Base-by-base conservation (phyloP, 2,797 vertebrate genomes). In the Myripristis murdjan region DNA sequence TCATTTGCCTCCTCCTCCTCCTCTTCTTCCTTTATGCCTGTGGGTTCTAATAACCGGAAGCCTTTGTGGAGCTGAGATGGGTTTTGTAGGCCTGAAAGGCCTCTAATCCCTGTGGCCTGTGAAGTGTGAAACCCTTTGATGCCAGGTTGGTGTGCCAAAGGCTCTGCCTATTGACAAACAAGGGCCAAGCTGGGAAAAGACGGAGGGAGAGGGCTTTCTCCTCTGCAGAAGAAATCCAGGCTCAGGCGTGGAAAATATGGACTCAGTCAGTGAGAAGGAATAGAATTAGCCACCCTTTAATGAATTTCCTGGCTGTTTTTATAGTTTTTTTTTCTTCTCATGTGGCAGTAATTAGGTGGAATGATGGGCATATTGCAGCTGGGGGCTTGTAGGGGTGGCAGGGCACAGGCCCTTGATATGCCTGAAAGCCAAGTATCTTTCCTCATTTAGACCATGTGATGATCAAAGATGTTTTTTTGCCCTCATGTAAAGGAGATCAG, bases 101-200 rank as follows among this genome's bases (percentile, higher is more conserved):
- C 91, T 89, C 92, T 95, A 95, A 95, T 95, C 94, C 94, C 93
- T 91, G 93, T 93, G 92, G 92, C 91, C 94, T 92, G 87, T 94
- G 92, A 94, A 93, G 93, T 95, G 94, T 95, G 93, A 95, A 95
- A 88, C 92, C 90, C 92, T 95, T 95, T 95, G 94, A 95, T 95
- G 93, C 90, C 92, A 89, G 93, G 91, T 93, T 86, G 89, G 84
- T 88, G 82, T 92, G 89, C 91, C 90, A 91, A 91, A 90, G 91
- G 89, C 91, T 93, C 83, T 90, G 92, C 88, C 93, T 94, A 94
- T 95, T 94, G 93, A 93, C 92, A 94, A 93, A 95, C 91, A 93
- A 92, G 91, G 90, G 84, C 89, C 85, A 88, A 88, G 90, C 89
- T 81, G 86, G 84, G 89, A 90, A 87, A 91, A 90, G 87, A 90